Conservation (phyloP, 2,888 invertebrate species). For the Mythimna loreyi region DNA sequence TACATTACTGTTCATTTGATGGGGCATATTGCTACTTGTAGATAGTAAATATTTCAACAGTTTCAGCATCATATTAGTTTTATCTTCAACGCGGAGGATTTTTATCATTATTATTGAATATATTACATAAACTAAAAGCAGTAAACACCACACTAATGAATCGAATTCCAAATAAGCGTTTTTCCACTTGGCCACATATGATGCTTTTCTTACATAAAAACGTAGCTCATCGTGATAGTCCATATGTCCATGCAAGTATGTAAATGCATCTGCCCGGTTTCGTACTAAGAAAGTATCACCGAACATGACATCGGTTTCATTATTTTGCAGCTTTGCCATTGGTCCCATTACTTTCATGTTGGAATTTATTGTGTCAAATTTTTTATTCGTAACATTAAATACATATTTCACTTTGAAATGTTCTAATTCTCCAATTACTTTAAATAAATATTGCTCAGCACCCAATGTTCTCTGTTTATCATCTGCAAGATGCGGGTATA, state of each 20-base stretch:
- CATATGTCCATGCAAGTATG: constrained; percentile 45
- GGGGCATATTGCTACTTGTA: not conserved
- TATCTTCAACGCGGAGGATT: not conserved
- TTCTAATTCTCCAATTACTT: constrained; percentile 48
- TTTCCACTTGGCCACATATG: constrained; percentile 12
- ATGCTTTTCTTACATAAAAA: constrained; percentile 40
- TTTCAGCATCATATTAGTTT: not conserved
- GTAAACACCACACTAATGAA: constrained; percentile 5
- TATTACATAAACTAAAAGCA: not conserved
- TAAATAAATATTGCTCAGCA: constrained; percentile 54
- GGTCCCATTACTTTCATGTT: constrained; percentile 38
- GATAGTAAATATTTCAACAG: constrained; percentile 1
- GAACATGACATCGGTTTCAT: constrained; percentile 48
- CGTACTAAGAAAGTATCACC: constrained; percentile 32
- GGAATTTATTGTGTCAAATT: constrained; percentile 10
- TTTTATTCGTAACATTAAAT: constrained; percentile 15
- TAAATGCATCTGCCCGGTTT: constrained; percentile 35
- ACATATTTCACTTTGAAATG: constrained; percentile 48
- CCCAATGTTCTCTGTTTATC: constrained; percentile 29
- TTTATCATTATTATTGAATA: not conserved
- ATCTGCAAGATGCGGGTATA: constrained; percentile 38
- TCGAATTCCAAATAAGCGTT: constrained; percentile 5
- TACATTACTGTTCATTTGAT: constrained; percentile 1
- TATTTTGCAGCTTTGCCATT: constrained; percentile 42
- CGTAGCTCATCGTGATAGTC: constrained; percentile 51